Conservation (phyloP, 64 coral and sea anemone species). For the Pocillopora damicornis region DNA sequence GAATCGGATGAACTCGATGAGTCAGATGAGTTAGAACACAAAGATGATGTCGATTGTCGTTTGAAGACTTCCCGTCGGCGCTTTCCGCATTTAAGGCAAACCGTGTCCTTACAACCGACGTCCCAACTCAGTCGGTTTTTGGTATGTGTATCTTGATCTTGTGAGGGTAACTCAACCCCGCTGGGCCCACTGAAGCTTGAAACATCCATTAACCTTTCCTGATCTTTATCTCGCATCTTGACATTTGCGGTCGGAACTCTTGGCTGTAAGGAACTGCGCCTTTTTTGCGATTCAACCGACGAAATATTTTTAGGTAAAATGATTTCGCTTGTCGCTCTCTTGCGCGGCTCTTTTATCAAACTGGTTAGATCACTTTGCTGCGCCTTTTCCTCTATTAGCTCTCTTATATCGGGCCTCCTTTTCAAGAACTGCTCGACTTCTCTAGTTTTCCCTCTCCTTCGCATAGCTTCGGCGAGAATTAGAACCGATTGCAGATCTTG, state of each 20-base stretch:
- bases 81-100: slow-evolving; percentile 66
- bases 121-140: not conserved
- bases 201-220: not conserved
- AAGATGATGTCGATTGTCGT: slow-evolving; percentile 53
- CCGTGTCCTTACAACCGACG: slow-evolving; percentile 9
- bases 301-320: slow-evolving; percentile 10
- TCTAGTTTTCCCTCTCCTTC: slow-evolving; percentile 28
- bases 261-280: slow-evolving; percentile 25
- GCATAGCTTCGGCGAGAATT: slow-evolving; percentile 81
- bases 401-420: slow-evolving; percentile 60
- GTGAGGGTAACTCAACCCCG: not conserved
- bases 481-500: slow-evolving; percentile 63
- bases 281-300: not conserved
- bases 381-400: slow-evolving; percentile 60
- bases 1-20: slow-evolving; percentile 75
- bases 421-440: slow-evolving; percentile 55
- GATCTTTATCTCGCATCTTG: slow-evolving; percentile 10
- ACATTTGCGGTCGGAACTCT: slow-evolving; percentile 10
- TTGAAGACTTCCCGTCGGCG: slow-evolving; percentile 43
- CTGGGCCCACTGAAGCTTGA: not conserved
- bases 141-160: slow-evolving; percentile 13
- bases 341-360: not conserved
- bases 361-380: not conserved
- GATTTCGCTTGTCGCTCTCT: slow-evolving; percentile 13
- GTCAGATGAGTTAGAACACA: slow-evolving; percentile 67